These are phyloP conservation scores for Spialia ferax DNA, from an alignment of 2,888 invertebrate genomes.

Conservation along the genomic window DNA sequence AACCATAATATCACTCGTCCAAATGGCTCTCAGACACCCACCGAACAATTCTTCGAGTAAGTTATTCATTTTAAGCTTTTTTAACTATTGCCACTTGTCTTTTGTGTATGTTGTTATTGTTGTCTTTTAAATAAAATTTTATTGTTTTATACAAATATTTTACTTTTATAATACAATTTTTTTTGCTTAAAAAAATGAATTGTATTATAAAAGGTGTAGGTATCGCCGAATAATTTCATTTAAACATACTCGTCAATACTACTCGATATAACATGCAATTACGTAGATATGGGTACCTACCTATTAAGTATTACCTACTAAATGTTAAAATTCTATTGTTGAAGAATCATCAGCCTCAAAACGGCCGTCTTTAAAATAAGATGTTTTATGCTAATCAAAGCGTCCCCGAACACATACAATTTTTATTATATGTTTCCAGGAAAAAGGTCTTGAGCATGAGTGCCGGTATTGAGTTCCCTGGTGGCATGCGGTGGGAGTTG, in stretches of 20 bases:
- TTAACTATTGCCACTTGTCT: no score
- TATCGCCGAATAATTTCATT: no score
- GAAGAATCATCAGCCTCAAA: not conserved
- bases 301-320: no score
- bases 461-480: slow-evolving; percentile 93
- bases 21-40: slow-evolving; percentile 92
- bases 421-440: slow-evolving; percentile 82
- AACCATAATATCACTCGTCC: slow-evolving; percentile 89
- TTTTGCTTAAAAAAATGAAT: no score
- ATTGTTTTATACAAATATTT: no score
- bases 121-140: not conserved
- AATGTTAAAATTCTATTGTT: not conserved
- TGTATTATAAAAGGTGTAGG: no score
- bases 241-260: no score
- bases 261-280: no score
- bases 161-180: no score
- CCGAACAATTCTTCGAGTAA: slow-evolving; percentile 98
- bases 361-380: not conserved
- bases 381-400: not conserved
- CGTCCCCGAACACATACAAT: not conserved
- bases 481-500: slow-evolving; percentile 94
- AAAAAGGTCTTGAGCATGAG: slow-evolving; percentile 95
- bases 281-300: no score
- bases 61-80: slow-evolving; percentile 50
- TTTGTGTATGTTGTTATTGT: not conserved